Evolutionary conservation across 2,113 vertebrate species (phyloP).

Genomic region (Erpornis zantholeuca): DNA sequence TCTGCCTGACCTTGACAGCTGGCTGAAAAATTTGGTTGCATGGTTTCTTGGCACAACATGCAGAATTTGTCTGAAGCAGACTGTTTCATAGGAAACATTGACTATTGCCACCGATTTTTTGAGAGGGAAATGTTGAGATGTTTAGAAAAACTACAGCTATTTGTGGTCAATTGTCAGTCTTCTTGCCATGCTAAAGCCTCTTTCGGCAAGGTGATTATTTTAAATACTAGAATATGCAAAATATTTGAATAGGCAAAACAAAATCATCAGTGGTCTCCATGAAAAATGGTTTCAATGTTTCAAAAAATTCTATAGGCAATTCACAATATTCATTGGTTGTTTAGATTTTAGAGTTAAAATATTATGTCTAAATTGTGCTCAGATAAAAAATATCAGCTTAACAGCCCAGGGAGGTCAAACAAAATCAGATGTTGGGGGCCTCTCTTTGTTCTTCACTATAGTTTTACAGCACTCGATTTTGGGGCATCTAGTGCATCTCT

Average conservation of each 20-base stretch:
- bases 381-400: background rate
- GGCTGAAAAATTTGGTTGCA: slow-evolving; percentile 7
- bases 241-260: background rate
- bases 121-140: background rate
- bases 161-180: background rate
- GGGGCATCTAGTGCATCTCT: background rate
- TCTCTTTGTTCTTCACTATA: background rate
- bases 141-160: background rate
- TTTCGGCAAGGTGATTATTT: background rate
- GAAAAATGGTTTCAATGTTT: background rate
- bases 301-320: background rate
- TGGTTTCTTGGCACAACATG: background rate
- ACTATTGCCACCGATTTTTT: background rate
- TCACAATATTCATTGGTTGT: background rate
- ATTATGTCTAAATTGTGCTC: background rate
- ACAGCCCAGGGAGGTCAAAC: background rate
- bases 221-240: background rate
- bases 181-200: rapidly evolving
- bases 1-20: slow-evolving; percentile 26
- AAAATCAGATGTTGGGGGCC: background rate
- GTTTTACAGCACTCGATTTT: background rate
- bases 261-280: background rate
- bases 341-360: background rate
- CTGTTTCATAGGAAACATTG: background rate
- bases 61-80: background rate